Conservation (phyloP, 2,113 vertebrate genomes). For the Pelmatolapia mariae region DNA sequence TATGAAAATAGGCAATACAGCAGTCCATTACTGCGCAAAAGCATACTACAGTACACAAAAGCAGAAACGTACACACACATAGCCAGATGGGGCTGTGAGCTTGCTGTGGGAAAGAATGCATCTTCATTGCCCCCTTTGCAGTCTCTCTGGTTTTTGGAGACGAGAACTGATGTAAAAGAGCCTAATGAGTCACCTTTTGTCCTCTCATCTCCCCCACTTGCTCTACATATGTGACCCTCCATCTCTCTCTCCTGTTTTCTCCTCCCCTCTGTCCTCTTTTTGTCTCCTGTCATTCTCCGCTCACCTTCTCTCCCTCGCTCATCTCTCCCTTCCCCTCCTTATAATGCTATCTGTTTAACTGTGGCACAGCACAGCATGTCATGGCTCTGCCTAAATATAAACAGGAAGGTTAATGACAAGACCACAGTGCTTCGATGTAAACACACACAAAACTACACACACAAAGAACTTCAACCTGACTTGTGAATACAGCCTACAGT, state of each 20-base stretch:
- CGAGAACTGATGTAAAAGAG: constrained; percentile 29
- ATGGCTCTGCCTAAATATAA: constrained; percentile 63
- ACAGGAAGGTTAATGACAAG: constrained; percentile 71
- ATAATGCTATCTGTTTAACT: constrained; percentile 44
- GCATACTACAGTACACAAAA: constrained; percentile 48
- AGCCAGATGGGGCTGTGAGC: constrained; percentile 56
- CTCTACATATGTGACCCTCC: not conserved
- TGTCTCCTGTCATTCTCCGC: not conserved
- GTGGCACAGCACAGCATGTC: constrained; percentile 48
- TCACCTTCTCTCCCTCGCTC: not conserved
- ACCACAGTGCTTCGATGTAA: constrained; percentile 24
- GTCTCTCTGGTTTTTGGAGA: constrained; percentile 40
- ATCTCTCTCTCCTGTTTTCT: not conserved
- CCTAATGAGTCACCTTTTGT: constrained; percentile 13
- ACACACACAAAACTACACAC: not conserved
- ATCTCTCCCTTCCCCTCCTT: constrained; percentile 21
- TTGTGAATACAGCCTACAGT: constrained; percentile 36
- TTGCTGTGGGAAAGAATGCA: constrained; percentile 36
- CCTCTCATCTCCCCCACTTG: constrained; percentile 21
- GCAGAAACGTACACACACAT: constrained; percentile 25
- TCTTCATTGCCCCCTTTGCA: constrained; percentile 54
- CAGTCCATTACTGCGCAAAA: constrained; percentile 47
- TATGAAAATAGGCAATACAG: constrained; percentile 36
- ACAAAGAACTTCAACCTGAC: constrained; percentile 41
- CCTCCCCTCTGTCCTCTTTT: not conserved